Evolutionary conservation across 2,888 invertebrate genomes (phyloP).

Genomic region (Drosophila kanekoi): DNA sequence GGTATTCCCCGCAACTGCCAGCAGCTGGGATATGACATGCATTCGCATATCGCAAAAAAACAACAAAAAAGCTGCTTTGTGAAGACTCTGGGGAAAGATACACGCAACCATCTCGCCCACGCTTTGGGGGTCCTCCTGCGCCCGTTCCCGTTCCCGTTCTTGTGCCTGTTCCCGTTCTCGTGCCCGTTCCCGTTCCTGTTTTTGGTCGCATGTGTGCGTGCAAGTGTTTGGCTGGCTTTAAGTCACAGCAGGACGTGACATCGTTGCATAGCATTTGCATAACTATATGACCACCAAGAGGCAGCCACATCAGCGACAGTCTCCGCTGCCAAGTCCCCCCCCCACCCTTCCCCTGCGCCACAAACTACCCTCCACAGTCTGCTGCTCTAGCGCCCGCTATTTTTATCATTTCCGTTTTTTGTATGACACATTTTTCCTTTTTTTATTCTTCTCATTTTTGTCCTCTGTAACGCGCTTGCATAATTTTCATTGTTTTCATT

Average conservation of each 20-base stretch:
- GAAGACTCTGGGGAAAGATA: conserved; percentile 19
- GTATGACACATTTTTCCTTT: conserved; percentile 49
- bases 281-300: conserved; percentile 75
- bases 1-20: conserved; percentile 13
- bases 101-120: too few species aligned
- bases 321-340: neutral
- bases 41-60: neutral
- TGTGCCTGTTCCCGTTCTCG: too few species aligned
- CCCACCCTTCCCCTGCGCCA: neutral
- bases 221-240: conserved; percentile 61
- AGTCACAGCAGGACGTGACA: conserved; percentile 80
- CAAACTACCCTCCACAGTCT: conserved; percentile 38
- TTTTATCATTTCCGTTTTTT: conserved; percentile 72
- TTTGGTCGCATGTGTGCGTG: conserved; percentile 31
- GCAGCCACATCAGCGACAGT: conserved; percentile 47
- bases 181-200: too few species aligned
- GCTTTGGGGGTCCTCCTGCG: too few species aligned
- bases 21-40: conserved; percentile 8
- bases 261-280: conserved; percentile 80
- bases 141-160: too few species aligned
- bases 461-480: conserved; percentile 69
- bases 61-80: conserved; percentile 3
- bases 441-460: conserved; percentile 12
- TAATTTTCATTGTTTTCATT: conserved; percentile 81
- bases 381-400: conserved; percentile 60